A percentile compares a stretch with the other conserved stretches of the same genome.
Conservation (phyloP, 2,113 vertebrate genomes). For the Glaucomys volans region DNA sequence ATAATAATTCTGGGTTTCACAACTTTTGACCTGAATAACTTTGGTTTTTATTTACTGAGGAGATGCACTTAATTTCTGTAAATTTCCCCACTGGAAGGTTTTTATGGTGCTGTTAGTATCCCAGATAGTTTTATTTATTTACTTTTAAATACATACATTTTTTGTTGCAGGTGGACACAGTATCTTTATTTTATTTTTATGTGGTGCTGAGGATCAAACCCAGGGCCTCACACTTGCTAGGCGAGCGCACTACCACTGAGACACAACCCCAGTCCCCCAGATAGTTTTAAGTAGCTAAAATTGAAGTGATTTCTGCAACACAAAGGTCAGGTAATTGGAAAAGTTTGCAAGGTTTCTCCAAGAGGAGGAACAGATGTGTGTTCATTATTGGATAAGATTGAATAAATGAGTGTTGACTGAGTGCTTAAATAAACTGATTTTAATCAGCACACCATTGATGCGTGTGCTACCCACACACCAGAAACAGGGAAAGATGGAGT, state of each 20-base stretch:
- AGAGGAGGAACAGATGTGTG: not conserved
- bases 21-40: constrained; percentile 69
- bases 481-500: not conserved
- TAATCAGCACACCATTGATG: not conserved
- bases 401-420: not conserved
- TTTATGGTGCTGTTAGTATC: not conserved
- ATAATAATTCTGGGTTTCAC: constrained; percentile 78
- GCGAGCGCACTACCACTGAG: too few relatives aligned
- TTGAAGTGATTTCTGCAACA: not conserved
- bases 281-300: constrained; percentile 37
- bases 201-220: too few relatives aligned
- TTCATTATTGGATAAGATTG: not conserved
- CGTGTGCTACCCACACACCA: not conserved
- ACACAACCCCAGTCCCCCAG: not conserved
- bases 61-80: constrained; percentile 59
- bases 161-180: too few relatives aligned
- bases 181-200: too few relatives aligned
- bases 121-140: constrained; percentile 18
- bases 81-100: constrained; percentile 45
- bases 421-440: not conserved
- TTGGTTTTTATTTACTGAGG: constrained; percentile 34
- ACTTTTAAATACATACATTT: too few relatives aligned
- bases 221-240: too few relatives aligned
- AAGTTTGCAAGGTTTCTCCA: not conserved
- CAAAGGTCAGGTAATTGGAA: not conserved